Conservation (phyloP, 53 echinoderm and acorn worm species). For the Crossaster papposus region DNA sequence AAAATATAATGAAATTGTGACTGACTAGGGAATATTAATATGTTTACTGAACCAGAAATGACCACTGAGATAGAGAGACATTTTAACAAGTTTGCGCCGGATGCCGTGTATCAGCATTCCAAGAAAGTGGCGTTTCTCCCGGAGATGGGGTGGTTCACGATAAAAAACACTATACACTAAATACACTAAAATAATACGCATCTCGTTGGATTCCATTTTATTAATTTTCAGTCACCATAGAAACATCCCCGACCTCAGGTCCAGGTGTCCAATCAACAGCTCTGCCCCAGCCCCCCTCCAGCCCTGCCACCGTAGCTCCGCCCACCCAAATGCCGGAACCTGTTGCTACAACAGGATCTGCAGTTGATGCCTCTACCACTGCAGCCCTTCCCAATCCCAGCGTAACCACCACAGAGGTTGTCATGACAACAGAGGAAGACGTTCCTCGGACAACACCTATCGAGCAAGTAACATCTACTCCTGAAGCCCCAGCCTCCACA, state of each 20-base stretch:
- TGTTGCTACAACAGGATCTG: background rate
- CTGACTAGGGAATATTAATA: too few relatives aligned
- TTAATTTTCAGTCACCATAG: background rate
- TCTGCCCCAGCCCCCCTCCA: background rate
- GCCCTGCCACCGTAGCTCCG: background rate
- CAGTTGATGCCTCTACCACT: background rate
- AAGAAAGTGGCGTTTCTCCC: too few relatives aligned
- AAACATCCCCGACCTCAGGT: background rate
- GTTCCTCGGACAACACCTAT: constrained; percentile 3
- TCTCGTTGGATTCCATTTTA: background rate
- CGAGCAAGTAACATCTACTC: background rate
- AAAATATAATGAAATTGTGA: too few relatives aligned
- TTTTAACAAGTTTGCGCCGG: too few relatives aligned
- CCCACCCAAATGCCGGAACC: background rate
- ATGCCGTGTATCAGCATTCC: too few relatives aligned
- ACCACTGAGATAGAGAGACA: too few relatives aligned
- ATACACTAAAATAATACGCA: background rate
- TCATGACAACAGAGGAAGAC: background rate
- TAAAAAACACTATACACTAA: too few relatives aligned
- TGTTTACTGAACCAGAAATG: too few relatives aligned
- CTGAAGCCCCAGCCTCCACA: background rate
- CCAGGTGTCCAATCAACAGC: background rate
- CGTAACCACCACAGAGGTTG: background rate
- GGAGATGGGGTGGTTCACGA: too few relatives aligned
- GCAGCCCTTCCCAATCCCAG: background rate